A percentile compares a stretch with the other conserved stretches of the same genome.
These are phyloP conservation scores for Scaptomyza hsui DNA, from an alignment of 1,140 invertebrate species.

Conservation along the genomic window DNA sequence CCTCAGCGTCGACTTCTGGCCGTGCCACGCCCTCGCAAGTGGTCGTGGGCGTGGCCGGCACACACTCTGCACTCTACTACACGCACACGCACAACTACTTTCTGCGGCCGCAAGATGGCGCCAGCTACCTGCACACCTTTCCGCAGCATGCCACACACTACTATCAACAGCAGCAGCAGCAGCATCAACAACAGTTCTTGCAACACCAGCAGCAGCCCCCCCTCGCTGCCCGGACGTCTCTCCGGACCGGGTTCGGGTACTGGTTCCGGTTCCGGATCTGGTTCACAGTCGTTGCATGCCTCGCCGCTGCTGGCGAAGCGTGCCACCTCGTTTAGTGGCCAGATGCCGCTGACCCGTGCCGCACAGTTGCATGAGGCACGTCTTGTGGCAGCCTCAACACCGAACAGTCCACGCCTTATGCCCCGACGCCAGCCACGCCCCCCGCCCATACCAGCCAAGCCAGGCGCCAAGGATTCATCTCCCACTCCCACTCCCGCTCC, in stretches of 20 bases:
- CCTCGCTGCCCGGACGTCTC: conserved; percentile 60
- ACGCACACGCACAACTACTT: conserved; percentile 71
- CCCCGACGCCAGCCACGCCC: conserved; percentile 86
- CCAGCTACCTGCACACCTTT: conserved; percentile 71
- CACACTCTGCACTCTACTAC: conserved; percentile 56
- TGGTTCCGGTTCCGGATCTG: conserved; percentile 37
- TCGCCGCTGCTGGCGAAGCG: conserved; percentile 77
- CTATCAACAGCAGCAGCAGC: conserved; percentile 55
- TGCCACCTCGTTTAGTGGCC: conserved; percentile 79
- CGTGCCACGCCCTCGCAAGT: conserved; percentile 60
- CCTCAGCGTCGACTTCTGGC: conserved; percentile 65
- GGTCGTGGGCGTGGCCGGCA: conserved; percentile 61
- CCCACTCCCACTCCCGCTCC: neutral
- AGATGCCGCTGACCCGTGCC: conserved; percentile 63
- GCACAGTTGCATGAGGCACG: conserved; percentile 38
- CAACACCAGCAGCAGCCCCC: conserved; percentile 57
- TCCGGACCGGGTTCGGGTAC: conserved; percentile 22
- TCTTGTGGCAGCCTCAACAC: conserved; percentile 85
- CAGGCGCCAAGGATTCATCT: conserved; percentile 40
- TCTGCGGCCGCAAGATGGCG: conserved; percentile 64
- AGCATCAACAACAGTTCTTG: conserved; percentile 31
- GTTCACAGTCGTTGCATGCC: conserved; percentile 67
- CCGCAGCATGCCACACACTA: conserved; percentile 57
- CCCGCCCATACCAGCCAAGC: conserved; percentile 85
- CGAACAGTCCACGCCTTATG: conserved; percentile 88